A percentile compares a stretch with the other conserved stretches of the same genome.
Evolutionary conservation across 2,113 vertebrate species (phyloP).

Genomic region (Epinephelus moara): DNA sequence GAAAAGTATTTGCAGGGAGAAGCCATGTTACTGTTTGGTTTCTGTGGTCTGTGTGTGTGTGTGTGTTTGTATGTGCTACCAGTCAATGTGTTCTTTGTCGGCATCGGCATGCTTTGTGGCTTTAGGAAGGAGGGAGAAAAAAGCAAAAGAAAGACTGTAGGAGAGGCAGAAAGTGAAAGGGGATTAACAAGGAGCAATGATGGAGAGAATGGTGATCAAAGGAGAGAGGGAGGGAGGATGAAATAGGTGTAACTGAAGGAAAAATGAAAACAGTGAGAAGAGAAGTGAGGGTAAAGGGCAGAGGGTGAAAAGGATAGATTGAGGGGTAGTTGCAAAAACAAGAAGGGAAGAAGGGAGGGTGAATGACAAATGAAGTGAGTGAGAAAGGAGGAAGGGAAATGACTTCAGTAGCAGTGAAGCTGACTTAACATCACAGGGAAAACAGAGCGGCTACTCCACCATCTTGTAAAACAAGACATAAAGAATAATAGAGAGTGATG

Average conservation of each 20-base stretch:
- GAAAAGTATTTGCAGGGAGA: constrained; percentile 54
- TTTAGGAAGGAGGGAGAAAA: constrained; percentile 23
- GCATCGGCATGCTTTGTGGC: constrained; percentile 25
- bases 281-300: constrained; percentile 47
- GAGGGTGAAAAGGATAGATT: constrained; percentile 35
- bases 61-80: constrained; percentile 37
- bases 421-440: constrained; percentile 35
- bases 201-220: constrained; percentile 49
- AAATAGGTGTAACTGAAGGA: constrained; percentile 41
- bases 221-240: constrained; percentile 28
- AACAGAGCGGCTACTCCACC: not conserved
- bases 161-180: constrained; percentile 63
- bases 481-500: constrained; percentile 25
- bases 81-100: constrained; percentile 55
- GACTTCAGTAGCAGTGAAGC: constrained; percentile 52
- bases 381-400: constrained; percentile 46
- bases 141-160: constrained; percentile 4
- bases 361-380: constrained; percentile 62
- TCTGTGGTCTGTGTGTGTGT: constrained; percentile 46
- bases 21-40: constrained; percentile 46
- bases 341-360: constrained; percentile 35
- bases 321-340: not conserved
- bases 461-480: constrained; percentile 35
- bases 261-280: constrained; percentile 40
- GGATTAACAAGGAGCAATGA: constrained; percentile 31